Conservation (phyloP, 2,888 invertebrate species). For the Tupiocoris notatus region DNA sequence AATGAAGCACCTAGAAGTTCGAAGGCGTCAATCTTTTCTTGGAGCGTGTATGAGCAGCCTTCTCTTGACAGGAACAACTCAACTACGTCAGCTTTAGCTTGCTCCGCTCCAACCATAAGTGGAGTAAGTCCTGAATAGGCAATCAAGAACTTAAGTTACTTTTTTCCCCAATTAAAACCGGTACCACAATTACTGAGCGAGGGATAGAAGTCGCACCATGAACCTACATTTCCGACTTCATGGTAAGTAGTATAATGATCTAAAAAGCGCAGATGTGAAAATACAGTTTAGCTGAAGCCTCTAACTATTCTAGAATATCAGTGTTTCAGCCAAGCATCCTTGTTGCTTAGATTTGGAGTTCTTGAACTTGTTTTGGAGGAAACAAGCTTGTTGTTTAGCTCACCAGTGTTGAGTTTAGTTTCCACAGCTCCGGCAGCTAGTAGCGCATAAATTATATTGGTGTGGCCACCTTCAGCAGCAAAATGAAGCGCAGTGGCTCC, state of each 20-base stretch:
- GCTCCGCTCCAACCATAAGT: constrained; percentile 80
- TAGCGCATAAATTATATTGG: constrained; percentile 72
- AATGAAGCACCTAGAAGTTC: constrained; percentile 89
- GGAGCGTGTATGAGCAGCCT: constrained; percentile 60
- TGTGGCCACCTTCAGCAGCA: constrained; percentile 83
- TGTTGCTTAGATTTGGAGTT: no score
- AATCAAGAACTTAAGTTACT: neutral
- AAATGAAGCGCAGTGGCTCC: constrained; percentile 90
- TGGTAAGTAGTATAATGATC: no score
- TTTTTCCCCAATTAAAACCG: no score
- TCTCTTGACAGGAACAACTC: constrained; percentile 66
- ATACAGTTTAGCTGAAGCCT: no score
- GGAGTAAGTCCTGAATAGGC: constrained; percentile 68
- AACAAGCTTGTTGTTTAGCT: no score
- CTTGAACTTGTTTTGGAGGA: no score
- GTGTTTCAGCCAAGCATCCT: no score
- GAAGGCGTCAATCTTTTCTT: constrained; percentile 76
- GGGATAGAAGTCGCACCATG: no score
- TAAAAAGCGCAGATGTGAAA: no score
- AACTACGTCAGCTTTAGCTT: constrained; percentile 76
- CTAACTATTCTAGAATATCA: no score
- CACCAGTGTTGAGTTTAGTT: constrained; percentile 71
- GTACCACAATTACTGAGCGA: no score
- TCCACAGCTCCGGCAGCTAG: constrained; percentile 72
- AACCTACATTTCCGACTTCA: no score